Percentiles rank a stretch among this genome's conserved stretches.
phyloP scores from a whole-genome alignment of 2,797 vertebrate species.

The Urosaurus nigricauda region DNA sequence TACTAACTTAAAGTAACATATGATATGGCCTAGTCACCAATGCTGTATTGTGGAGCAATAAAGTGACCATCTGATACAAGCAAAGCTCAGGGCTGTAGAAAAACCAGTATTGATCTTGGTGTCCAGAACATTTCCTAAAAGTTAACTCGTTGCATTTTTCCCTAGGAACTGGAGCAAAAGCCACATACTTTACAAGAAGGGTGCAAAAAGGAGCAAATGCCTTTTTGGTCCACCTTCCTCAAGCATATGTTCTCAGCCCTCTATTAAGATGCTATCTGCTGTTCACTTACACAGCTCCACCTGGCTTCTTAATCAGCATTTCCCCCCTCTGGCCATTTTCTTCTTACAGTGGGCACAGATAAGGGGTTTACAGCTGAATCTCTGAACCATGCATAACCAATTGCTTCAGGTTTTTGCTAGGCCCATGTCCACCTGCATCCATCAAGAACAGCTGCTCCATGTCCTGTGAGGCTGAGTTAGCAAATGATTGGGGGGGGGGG shows the following conservation, averaged over 20 bases:
- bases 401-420: neutral
- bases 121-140: slow-evolving; percentile 9
- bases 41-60: neutral
- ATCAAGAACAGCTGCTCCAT: slow-evolving; percentile 59
- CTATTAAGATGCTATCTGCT: neutral
- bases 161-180: neutral
- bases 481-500: slow-evolving; percentile 9
- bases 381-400: slow-evolving; percentile 1
- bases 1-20: neutral
- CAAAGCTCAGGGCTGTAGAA: slow-evolving; percentile 15
- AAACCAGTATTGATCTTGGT: slow-evolving; percentile 15
- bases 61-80: slow-evolving; percentile 23
- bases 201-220: neutral
- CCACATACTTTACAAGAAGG: neutral
- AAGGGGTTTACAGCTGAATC: neutral
- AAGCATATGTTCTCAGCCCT: neutral
- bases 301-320: neutral
- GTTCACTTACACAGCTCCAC: neutral
- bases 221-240: no score
- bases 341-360: slow-evolving; percentile 16
- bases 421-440: slow-evolving; percentile 23
- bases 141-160: neutral
- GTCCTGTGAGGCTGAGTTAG: neutral
- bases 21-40: neutral
- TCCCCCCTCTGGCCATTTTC: neutral